These are phyloP conservation scores for Equus quagga DNA, from an alignment of 2,113 vertebrate species.

Conservation along the genomic window DNA sequence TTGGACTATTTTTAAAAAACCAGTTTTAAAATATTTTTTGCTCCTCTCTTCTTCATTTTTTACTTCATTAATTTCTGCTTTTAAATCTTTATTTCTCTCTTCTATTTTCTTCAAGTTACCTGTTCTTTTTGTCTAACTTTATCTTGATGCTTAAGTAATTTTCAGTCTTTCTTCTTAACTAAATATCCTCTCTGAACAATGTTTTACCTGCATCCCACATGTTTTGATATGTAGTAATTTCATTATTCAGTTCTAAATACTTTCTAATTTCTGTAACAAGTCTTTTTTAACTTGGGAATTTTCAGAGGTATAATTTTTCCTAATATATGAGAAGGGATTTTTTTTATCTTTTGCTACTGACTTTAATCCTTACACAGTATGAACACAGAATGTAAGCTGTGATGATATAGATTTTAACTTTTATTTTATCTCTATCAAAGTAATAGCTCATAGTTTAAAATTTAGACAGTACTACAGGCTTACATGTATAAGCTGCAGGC, in stretches of 20 bases:
- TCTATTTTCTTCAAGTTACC: background rate
- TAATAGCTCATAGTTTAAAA: constrained; percentile 26
- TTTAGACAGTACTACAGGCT: background rate
- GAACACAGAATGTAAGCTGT: background rate
- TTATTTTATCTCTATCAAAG: constrained; percentile 30
- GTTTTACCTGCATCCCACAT: background rate
- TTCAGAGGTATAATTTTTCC: constrained; percentile 1
- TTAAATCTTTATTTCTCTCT: constrained; percentile 7
- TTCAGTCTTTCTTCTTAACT: constrained; percentile 44
- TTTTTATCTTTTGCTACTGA: background rate
- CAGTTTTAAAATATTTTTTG: background rate
- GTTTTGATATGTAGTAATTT: background rate
- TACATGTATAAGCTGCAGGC: background rate
- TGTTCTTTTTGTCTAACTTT: background rate
- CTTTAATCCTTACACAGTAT: background rate
- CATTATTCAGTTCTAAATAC: constrained; percentile 11
- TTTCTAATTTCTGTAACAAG: constrained; percentile 45
- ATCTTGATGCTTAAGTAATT: constrained; percentile 3
- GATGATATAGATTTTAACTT: background rate
- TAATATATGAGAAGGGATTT: background rate
- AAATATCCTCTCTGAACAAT: background rate
- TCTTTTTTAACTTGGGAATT: constrained; percentile 15
- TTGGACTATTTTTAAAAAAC: background rate
- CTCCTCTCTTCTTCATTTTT: background rate
- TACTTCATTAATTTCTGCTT: constrained; percentile 30